phyloP scores from a whole-genome alignment of 2,113 vertebrate species.

The Natator depressus region DNA sequence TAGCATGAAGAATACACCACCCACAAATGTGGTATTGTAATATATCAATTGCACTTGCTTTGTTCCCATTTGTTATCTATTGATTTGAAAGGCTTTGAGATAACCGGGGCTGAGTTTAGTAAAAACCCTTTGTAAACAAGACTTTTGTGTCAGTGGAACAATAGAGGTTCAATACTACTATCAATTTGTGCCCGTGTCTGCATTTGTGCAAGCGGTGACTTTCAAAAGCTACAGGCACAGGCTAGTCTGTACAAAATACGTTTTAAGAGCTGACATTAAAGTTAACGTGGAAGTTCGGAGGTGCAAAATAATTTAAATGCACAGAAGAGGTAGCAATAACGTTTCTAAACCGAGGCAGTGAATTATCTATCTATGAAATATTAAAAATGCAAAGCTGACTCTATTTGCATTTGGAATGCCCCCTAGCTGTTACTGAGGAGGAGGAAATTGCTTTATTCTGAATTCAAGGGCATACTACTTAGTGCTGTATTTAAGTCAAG shows the following conservation, averaged over 20 bases:
- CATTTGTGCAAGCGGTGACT: constrained; percentile 32
- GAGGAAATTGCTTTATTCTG: constrained; percentile 83
- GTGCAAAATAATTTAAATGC: constrained; percentile 83
- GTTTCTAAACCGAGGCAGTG: constrained; percentile 78
- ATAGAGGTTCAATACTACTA: constrained; percentile 8
- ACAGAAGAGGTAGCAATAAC: constrained; percentile 80
- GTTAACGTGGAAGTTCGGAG: constrained; percentile 82
- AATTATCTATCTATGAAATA: constrained; percentile 84
- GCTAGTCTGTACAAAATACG: constrained; percentile 47
- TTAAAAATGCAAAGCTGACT: constrained; percentile 86
- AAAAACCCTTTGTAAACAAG: background rate
- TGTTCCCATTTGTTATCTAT: constrained; percentile 26
- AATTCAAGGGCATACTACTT: constrained; percentile 83
- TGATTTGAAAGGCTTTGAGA: constrained; percentile 40
- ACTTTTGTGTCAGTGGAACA: background rate
- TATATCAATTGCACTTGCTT: background rate
- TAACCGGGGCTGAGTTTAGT: background rate
- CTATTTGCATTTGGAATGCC: constrained; percentile 84
- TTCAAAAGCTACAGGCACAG: constrained; percentile 30
- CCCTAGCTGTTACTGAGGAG: constrained; percentile 79
- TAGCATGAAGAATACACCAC: background rate
- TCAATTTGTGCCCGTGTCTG: background rate
- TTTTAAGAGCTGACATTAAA: constrained; percentile 76
- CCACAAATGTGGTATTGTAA: background rate
- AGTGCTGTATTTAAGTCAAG: constrained; percentile 82